Percentiles rank a stretch among this genome's conserved stretches.
phyloP scores from a whole-genome alignment of 2,888 invertebrate genomes.

The Agrochola lychnidis region DNA sequence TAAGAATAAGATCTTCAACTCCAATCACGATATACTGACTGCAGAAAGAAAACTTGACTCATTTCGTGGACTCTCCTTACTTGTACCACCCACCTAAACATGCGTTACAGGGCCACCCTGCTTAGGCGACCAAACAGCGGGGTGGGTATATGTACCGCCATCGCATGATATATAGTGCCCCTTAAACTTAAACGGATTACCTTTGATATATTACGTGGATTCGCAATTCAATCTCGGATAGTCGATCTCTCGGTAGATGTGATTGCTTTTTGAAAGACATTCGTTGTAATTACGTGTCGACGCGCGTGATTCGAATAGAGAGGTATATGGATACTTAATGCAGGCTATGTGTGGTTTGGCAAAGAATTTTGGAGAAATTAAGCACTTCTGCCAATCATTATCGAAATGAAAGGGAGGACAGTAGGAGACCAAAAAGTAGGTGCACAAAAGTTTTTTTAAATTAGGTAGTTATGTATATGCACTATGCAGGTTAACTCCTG shows the following conservation, averaged over 20 bases:
- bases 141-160: slow-evolving; percentile 83
- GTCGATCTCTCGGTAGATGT: slow-evolving; percentile 82
- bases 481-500: too few relatives aligned
- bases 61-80: slow-evolving; percentile 42
- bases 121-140: slow-evolving; percentile 88
- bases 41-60: background rate
- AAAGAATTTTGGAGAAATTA: background rate
- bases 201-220: slow-evolving; percentile 90
- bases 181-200: slow-evolving; percentile 90
- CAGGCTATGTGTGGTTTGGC: background rate
- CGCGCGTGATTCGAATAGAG: slow-evolving; percentile 37
- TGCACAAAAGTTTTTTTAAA: background rate
- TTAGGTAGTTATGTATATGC: background rate
- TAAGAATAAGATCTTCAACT: background rate
- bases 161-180: slow-evolving; percentile 89
- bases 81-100: slow-evolving; percentile 78
- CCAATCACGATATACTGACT: background rate
- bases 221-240: slow-evolving; percentile 89
- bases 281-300: slow-evolving; percentile 76
- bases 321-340: slow-evolving; percentile 15
- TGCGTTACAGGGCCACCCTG: slow-evolving; percentile 85
- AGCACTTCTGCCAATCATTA: background rate
- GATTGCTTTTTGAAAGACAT: slow-evolving; percentile 84
- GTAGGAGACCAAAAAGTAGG: background rate
- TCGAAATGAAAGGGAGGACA: background rate